Conservation (phyloP, 2,797 vertebrate species). For the Macrochelys suwanniensis region DNA sequence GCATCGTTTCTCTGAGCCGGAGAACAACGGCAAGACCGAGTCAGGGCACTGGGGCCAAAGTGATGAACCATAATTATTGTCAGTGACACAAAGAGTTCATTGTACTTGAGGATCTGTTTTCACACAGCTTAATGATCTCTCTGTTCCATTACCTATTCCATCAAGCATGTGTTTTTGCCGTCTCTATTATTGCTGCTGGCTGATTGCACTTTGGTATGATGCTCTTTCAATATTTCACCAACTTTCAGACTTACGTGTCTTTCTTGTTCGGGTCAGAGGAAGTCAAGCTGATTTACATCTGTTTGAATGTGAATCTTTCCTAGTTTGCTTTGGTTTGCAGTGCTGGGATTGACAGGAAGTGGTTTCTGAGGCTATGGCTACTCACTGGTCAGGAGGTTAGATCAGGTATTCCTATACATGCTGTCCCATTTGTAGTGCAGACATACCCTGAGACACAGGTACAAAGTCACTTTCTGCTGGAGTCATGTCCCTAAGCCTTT, state of each 20-base stretch:
- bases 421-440: background rate
- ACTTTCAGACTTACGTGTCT: background rate
- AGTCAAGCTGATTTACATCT: background rate
- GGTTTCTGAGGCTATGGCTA: background rate
- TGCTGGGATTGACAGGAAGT: background rate
- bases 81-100: background rate
- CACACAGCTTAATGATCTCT: constrained; percentile 51
- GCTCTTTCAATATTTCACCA: constrained; percentile 41
- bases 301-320: background rate
- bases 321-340: background rate
- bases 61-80: constrained; percentile 34
- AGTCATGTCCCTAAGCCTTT: background rate
- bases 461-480: background rate
- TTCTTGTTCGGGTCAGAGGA: constrained; percentile 17
- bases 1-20: background rate
- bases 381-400: background rate
- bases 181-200: constrained; percentile 26
- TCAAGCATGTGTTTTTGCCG: constrained; percentile 27
- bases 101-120: constrained; percentile 36
- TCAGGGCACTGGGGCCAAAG: background rate
- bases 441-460: fast-evolving
- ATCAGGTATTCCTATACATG: background rate
- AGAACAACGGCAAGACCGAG: constrained; percentile 10
- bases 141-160: constrained; percentile 41
- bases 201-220: background rate